A percentile compares a stretch with the other conserved stretches of the same genome.
Evolutionary conservation across 1,140 invertebrate genomes (phyloP).

Genomic region (Mya arenaria): DNA sequence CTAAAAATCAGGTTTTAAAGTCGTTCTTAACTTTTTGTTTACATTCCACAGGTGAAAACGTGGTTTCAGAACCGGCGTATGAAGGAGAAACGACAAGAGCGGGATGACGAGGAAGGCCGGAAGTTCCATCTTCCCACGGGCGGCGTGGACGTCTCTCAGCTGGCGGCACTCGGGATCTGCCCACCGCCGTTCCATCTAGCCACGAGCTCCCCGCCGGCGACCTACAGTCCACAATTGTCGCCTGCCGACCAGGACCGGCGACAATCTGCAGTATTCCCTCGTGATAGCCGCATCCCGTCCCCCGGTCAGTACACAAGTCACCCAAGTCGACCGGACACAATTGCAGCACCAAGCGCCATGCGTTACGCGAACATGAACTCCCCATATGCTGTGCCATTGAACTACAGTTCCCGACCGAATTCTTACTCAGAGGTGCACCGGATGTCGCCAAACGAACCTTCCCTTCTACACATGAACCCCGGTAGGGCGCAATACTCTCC

Average conservation of each 20-base stretch:
- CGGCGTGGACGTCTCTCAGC: constrained; percentile 67
- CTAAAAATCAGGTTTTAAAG: no score
- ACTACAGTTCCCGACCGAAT: no score
- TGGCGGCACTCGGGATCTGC: constrained; percentile 61
- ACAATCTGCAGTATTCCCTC: neutral
- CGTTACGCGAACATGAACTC: no score
- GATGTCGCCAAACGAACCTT: no score
- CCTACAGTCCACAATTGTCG: neutral
- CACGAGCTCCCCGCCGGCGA: neutral
- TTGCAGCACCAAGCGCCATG: no score
- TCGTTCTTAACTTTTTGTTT: neutral
- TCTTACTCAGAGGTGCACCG: no score
- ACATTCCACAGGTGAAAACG: constrained; percentile 73
- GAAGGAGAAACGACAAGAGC: constrained; percentile 76
- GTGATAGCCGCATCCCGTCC: no score
- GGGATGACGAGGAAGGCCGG: constrained; percentile 60
- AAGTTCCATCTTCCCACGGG: constrained; percentile 64
- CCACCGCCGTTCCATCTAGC: constrained; percentile 17
- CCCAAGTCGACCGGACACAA: no score
- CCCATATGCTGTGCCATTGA: no score
- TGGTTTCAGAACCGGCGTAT: constrained; percentile 81
- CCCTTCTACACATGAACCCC: no score
- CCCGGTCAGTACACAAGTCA: no score
- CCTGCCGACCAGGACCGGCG: neutral
- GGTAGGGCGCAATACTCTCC: no score